Percentiles rank a stretch among this genome's conserved stretches.
Conservation (phyloP, 2,888 invertebrate species). For the Meteorus cinctellus region DNA sequence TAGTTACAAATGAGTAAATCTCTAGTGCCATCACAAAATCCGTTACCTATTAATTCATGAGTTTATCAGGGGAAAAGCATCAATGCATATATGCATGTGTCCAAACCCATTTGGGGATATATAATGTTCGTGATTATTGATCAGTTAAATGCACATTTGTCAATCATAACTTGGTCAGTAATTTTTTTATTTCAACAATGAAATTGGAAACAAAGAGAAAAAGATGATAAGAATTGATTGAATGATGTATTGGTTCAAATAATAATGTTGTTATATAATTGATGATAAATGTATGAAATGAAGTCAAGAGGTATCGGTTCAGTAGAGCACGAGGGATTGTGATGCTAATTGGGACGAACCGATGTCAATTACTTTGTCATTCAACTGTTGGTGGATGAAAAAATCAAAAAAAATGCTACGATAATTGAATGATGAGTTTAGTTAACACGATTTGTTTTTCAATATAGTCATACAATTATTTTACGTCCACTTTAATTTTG, state of each 20-base stretch:
- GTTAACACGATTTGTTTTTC: background rate
- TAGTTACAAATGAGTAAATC: conserved; percentile 36
- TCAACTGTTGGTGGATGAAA: background rate
- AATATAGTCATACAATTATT: background rate
- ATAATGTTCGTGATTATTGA: background rate
- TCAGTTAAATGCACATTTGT: background rate
- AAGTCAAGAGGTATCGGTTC: background rate
- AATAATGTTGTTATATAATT: background rate
- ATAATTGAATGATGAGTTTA: background rate
- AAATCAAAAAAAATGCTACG: background rate
- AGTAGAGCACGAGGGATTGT: background rate
- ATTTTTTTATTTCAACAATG: too few species aligned
- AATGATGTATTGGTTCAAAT: too few species aligned
- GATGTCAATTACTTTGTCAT: background rate
- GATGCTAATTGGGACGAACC: background rate
- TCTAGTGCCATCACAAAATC: conserved; percentile 27
- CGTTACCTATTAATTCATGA: conserved; percentile 45
- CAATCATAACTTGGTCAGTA: background rate
- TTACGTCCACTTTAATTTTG: background rate
- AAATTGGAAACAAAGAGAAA: too few species aligned
- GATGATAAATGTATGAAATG: background rate
- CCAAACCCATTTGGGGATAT: background rate
- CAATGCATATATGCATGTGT: conserved; percentile 5
- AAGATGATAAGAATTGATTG: too few species aligned
- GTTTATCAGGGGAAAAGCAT: conserved; percentile 43